Percentiles rank a stretch among this genome's conserved stretches.
phyloP scores from a whole-genome alignment of 92 coral and sea anemone genomes.

The Phenganax stokvisi region DNA sequence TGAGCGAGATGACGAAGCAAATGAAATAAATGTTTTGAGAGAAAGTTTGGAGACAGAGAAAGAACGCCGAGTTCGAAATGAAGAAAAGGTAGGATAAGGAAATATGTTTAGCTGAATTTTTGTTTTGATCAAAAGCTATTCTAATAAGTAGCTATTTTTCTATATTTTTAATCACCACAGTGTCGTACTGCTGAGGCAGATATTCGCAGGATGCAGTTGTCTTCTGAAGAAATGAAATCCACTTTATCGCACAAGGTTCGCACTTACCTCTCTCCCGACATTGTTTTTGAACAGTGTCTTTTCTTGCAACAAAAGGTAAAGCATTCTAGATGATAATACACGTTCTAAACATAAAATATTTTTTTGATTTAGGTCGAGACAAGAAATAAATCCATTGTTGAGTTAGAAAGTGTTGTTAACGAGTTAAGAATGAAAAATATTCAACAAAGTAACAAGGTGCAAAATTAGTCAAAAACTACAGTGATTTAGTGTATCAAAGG shows the following conservation, averaged over 20 bases:
- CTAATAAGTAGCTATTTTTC: no score
- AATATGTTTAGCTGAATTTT: not conserved
- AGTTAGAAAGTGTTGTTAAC: slow-evolving; percentile 20
- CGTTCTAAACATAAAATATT: not conserved
- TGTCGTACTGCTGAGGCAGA: slow-evolving; percentile 23
- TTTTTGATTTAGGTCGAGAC: not conserved
- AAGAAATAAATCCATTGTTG: slow-evolving; percentile 21
- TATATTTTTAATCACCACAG: not conserved
- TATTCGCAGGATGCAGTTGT: slow-evolving; percentile 11
- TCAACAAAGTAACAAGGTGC: slow-evolving; percentile 22
- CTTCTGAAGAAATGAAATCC: slow-evolving; percentile 29
- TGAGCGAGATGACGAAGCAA: slow-evolving; percentile 13
- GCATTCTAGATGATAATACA: no score
- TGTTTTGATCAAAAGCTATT: not conserved
- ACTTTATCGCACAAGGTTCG: not conserved
- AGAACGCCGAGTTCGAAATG: slow-evolving; percentile 28
- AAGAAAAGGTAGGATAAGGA: slow-evolving; percentile 6
- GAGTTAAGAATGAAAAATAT: slow-evolving; percentile 29
- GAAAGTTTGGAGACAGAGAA: slow-evolving; percentile 23
- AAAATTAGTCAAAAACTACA: not conserved
- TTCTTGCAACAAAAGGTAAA: no score
- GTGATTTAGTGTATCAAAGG: not conserved
- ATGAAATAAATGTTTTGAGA: slow-evolving; percentile 16
- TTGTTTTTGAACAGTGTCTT: no score
- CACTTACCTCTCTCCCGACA: not conserved